phyloP scores from a whole-genome alignment of 2,113 vertebrate species.

The Parus major region DNA sequence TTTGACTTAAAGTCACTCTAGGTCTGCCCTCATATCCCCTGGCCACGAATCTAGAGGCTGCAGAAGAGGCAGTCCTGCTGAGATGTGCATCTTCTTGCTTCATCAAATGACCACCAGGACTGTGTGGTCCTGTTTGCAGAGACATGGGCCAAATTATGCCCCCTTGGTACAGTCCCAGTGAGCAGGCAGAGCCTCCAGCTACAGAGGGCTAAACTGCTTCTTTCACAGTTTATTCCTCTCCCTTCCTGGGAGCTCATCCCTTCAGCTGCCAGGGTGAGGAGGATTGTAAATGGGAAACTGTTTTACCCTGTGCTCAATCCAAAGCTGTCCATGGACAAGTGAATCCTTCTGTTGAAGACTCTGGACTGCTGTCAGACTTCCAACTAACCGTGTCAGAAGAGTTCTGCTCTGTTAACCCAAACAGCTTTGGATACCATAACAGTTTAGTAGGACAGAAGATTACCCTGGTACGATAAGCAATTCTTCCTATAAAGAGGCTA shows the following conservation, averaged over 20 bases:
- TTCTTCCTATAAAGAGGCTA: background rate
- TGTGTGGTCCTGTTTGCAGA: accelerated
- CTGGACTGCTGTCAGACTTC: background rate
- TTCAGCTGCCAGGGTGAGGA: background rate
- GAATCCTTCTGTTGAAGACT: background rate
- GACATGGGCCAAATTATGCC: background rate
- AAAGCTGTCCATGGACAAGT: accelerated
- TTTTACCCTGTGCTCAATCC: background rate
- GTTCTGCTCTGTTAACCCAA: background rate
- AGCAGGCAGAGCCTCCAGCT: accelerated
- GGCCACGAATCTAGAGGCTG: accelerated
- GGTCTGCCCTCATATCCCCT: accelerated
- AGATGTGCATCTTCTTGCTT: background rate
- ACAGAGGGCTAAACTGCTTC: background rate
- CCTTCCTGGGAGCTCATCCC: background rate
- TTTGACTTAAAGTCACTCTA: background rate
- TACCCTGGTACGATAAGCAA: background rate
- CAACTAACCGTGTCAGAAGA: background rate
- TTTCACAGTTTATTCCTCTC: background rate
- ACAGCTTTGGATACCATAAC: background rate
- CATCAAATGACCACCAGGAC: accelerated
- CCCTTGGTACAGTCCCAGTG: accelerated
- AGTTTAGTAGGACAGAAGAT: background rate
- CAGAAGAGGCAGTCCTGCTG: background rate
- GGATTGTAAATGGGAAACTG: accelerated